Base-by-base conservation (phyloP, 92 coral and sea anemone genomes). In the Scolanthus callimorphus region DNA sequence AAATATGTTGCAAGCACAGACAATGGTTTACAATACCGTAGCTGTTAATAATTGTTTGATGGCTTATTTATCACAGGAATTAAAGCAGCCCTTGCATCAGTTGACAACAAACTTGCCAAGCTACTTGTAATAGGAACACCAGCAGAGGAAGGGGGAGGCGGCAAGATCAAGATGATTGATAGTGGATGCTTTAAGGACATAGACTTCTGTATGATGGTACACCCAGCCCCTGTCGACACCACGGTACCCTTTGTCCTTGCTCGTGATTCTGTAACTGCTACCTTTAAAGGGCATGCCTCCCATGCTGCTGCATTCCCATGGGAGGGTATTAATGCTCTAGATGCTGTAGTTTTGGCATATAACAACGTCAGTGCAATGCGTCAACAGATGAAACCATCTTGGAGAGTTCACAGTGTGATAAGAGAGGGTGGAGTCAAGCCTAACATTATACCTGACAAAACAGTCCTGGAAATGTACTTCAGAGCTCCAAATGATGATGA, bases 251-350 rank as follows among this genome's bases (percentile, higher is more conserved):
- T 34, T 24, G 59, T 20, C 73, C 57, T 83, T 27, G 81, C 90
- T 8, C 37, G 26, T 11, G 25, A 34, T 3, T 0, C 3, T 1
- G 83, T 70, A 10, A 62, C 39, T 1, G 87, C 81, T 27, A 70
- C 82, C 24, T 90, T 63, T 71, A 90, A 78, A 47, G 97, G 97
- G 1, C 67, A 73, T 46, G 79, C 90, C 0, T 68, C 97, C 10
- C 97, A 90, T 90, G 97, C 97, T 9, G 91, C 97, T 2, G 90
- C 90, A 57, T 87, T 79, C 29, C 97, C 97, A 0, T 90, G 95
- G 92, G 89, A 89, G 60, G 97, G 97, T 20, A 43, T 85, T 49
- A 89, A 89, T 80, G 97, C 97, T 0, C 56, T 89, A 27, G 97
- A 89, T 67, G 97, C 97, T 26, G 92, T 90, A 23, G 88, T 89